Evolutionary conservation across 2,113 vertebrate genomes (phyloP), one percentile per base, ranked within the genome.

Genomic region (Prochilodus magdalenae): DNA sequence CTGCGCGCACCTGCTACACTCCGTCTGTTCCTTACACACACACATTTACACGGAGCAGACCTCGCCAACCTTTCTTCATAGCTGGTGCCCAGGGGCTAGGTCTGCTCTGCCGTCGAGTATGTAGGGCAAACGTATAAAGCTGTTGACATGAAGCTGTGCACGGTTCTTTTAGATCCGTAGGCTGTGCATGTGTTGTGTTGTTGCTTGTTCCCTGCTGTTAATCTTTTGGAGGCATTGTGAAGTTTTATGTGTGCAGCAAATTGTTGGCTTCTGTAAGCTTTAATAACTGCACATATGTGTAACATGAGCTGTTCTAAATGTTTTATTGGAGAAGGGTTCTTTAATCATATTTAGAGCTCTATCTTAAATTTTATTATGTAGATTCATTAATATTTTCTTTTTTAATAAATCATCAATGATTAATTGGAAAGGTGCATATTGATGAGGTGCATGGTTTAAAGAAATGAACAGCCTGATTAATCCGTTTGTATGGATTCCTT

Each of bases 1-100:
- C 16, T 53, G 29, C 36, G 20, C 87, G 81, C 90, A 92, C 88
- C 89, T 90, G 89, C 90, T 87, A 44, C 70, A 70, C 69, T 80
- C 80, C 67, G 74, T 83, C 80, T 80, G 75, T 49, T 0, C 44
- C 80, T 72, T 49, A 67, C 59, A 62, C 40, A 20, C 49, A 36
- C 47, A n/a, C n/a, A n/a, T n/a, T n/a, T n/a, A n/a, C n/a, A 62
- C 29, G 11, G 13, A 73, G 27, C 10, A 51, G 26, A 33, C 18
- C 0, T 74, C 55, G 70, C 26, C 59, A 63, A 15, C 20, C 59
- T 62, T 73, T 30, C 47, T 81, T 47, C 29, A 4, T 22, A 11
- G 18, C 18, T 47, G 26, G 18, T 53, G 22, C 47, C n/a, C 29
- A 66, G 71, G 13, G 30, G 22, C 44, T 63, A 60, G n/a, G 22